These are phyloP conservation scores for Muscidifurax raptorellus DNA, from an alignment of 1,140 invertebrate genomes.

Conservation along the genomic window DNA sequence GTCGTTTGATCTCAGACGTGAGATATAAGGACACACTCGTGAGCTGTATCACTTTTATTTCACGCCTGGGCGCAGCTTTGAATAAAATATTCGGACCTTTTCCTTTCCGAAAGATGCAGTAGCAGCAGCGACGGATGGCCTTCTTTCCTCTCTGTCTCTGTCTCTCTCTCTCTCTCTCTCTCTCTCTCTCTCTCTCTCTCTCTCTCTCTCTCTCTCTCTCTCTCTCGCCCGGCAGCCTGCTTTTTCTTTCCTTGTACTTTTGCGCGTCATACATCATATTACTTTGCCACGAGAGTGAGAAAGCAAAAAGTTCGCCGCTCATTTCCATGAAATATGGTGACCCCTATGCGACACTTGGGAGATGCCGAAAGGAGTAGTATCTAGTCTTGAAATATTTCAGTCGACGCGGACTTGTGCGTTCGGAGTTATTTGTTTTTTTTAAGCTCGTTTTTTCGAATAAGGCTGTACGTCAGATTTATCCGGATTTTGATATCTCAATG, in stretches of 20 bases:
- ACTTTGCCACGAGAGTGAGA: neutral
- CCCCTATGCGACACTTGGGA: conserved; percentile 21
- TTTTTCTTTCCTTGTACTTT: neutral
- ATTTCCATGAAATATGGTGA: conserved; percentile 9
- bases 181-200: neutral
- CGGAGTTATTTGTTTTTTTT: no score
- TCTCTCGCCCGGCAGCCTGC: neutral
- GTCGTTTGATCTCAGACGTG: conserved; percentile 23
- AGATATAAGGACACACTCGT: neutral
- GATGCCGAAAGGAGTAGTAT: neutral
- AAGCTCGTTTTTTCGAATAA: neutral
- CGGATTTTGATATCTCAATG: no score
- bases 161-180: neutral
- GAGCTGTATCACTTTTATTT: neutral
- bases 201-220: neutral
- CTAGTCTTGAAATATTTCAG: neutral
- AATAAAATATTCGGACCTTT: conserved; percentile 14
- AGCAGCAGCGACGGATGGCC: neutral
- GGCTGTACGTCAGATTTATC: no score
- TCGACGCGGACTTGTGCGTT: neutral
- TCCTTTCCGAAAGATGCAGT: neutral
- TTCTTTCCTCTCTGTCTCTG: no score
- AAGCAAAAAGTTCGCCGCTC: conserved; percentile 5
- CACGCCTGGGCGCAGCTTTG: neutral
- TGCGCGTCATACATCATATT: conserved; percentile 16